Base-by-base conservation (phyloP, 2,888 invertebrate species). In the Himalopsyche kuldschensis region DNA sequence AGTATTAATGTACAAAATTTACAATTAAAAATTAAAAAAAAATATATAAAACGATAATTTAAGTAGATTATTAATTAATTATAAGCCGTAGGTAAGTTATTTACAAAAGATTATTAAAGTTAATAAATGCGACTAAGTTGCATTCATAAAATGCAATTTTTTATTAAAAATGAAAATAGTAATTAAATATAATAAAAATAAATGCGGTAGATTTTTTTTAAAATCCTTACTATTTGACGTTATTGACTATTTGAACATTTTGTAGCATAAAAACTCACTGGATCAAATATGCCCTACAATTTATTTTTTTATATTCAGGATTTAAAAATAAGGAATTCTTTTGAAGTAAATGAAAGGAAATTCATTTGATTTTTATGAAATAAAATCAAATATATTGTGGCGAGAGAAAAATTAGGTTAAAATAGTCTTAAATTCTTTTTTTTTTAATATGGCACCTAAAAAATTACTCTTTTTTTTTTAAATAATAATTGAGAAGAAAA, bases 41-140 rank as follows among this genome's bases (percentile, higher is more conserved):
- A 79, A 32, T 35, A 32, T 46, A 82, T 75, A 30, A 82, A 32
- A 35, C 11, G 46, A 75, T 46, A 82, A 75, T 82, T 24, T 82
- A 79, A 82, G 75, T 79, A 79, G 79, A 75, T 82, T 82, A 78
- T 78, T 81, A 20, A 24, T 79, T 83, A 83, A 30, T 83, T 80
- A 83, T 46, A 48, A 80, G 48, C 30, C 78, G 75, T 41, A 41
- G 41, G 41, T 41, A 41, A 41, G 15, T 27, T 69, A 69, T 69
- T 27, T 83, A 83, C 80, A 81, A 46, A 81, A 81, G 32, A 32
- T 35, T 76, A 35, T 17, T 17, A n/a, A 79, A 78, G 78, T 84
- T 79, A 82, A 82, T 84, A 82, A 84, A 84, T 84, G 84, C 82
- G 80, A 77, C 78, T 84, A 69, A 63, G 76, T 80, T 55, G 48